Percentiles rank a stretch among this genome's conserved stretches.
These are phyloP conservation scores for Rhogogaster chlorosoma DNA, from an alignment of 2,888 invertebrate genomes.

Conservation along the genomic window DNA sequence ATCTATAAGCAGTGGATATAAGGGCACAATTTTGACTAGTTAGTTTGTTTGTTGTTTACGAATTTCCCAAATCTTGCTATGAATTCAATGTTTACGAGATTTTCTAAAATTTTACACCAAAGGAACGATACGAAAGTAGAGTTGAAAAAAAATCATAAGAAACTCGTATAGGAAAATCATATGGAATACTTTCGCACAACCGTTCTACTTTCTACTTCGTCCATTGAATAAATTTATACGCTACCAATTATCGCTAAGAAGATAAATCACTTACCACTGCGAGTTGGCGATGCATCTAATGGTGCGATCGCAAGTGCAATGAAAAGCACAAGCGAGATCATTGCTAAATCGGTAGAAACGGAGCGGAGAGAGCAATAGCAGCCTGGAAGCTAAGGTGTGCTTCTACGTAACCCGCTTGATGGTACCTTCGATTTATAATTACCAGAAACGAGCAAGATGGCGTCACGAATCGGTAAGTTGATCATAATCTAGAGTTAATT, in stretches of 20 bases:
- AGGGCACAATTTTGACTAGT: background rate
- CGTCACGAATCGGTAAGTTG: background rate
- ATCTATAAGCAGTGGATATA: background rate
- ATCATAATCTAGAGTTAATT: background rate
- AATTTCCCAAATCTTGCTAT: background rate
- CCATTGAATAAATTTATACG: background rate
- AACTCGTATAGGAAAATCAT: background rate
- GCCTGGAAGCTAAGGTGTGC: background rate
- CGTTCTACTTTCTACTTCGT: background rate
- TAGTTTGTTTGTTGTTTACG: background rate
- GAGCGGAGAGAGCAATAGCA: background rate
- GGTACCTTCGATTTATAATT: background rate
- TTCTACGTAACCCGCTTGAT: background rate
- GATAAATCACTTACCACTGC: constrained; percentile 1
- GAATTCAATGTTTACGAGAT: background rate
- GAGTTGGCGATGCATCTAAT: constrained; percentile 28
- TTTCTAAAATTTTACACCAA: background rate
- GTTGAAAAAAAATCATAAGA: background rate
- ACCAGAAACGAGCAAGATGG: background rate
- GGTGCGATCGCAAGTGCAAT: constrained; percentile 13
- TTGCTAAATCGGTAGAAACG: background rate
- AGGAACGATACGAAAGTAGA: background rate
- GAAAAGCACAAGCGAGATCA: background rate
- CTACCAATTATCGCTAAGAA: background rate
- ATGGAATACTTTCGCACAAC: background rate